Base-by-base conservation (phyloP, 1,140 invertebrate species). In the Hycleus cichorii region DNA sequence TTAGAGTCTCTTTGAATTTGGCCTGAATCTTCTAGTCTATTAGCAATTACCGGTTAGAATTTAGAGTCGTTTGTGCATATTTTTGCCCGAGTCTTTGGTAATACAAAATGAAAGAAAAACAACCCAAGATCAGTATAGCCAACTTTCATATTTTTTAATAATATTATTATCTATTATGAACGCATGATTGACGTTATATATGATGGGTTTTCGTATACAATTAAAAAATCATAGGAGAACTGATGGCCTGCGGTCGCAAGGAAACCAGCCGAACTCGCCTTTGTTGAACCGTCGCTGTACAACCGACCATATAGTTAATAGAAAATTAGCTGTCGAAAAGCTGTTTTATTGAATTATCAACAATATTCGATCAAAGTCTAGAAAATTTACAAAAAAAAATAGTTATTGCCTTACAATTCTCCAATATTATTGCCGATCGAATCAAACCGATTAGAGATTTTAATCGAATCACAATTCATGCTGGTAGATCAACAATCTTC, bases 91-190 rank as follows among this genome's bases (percentile, higher is more conserved):
- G 18, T 18, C 32, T 43, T 26, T 6, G 42, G 32, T 53, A 38
- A 45, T 45, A 46, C 45, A 53, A 44, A 53, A 53, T 32, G 32
- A 27, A 42, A n/a, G 39, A 46, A 46, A 53, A 42, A 46, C 51
- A 42, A 9, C 43, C 51, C n/a, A 45, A 46, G 43, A 25, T 4
- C 18, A 43, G 7, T 32, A 45, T 46, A 52, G 47, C 39, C 42
- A 39, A 46, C 46, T 38, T 25, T 18, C 42, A 43, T 43, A 43
- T 52, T 32, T 32, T 18, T 32, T 5, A 53, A 45, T 53, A 53
- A 53, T 53, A 53, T 53, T 53, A 53, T 53, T 53, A 53, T 53
- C 42, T 53, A 53, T 53, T 53, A 53, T 53, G 43, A 53, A 53
- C 51, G 51, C 51, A 53, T 53, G 51, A 53, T 53, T 53, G 51